Evolutionary conservation across 2,113 vertebrate genomes (phyloP), one percentile per base, ranked within the genome.

Genomic region (Channa argus): DNA sequence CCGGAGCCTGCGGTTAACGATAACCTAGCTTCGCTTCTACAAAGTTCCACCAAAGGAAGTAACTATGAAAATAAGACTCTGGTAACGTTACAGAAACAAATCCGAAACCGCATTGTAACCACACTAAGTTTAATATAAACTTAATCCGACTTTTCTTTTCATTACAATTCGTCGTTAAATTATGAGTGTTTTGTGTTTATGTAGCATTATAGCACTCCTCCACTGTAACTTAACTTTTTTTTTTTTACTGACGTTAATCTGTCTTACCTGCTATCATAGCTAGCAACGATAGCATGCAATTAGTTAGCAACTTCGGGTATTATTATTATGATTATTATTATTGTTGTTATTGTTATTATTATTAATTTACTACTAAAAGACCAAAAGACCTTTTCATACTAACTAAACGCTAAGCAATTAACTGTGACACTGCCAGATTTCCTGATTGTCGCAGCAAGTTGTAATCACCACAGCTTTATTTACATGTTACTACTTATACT

Each of bases 31-130:
- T 39, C 72, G 74, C 46, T 46, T 61, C 74, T 66, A 8, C 80
- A 64, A 87, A 87, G 58, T 88, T 86, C 41, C 24, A 54, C 10
- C 39, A 49, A 54, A 69, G 83, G 84, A 91, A 90, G 86, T 90
- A 63, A 75, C n/a, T 50, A 10, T 68, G 62, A 55, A 85, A 79
- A 74, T 37, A 71, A 79, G 62, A 62, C 70, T 46, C 60, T 24
- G 24, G 24, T 24, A 24, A 24, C 2, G 36, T 58, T 43, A 63
- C 49, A 49, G 43, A 72, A 52, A 83, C 66, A 37, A 6, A 38
- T 4, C 8, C 53, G 6, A 4, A 5, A 38, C 15, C 0, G 2
- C 34, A 9, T 14, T 8, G 33, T 7, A 15, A 6, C 12, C 5
- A 5, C 8, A 8, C n/a, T 7, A 53, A 2, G 1, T 38, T 10